Percentiles rank a stretch among this genome's conserved stretches.
phyloP scores from a whole-genome alignment of 1,140 invertebrate species.

The Aphaenogaster ashmeadi region DNA sequence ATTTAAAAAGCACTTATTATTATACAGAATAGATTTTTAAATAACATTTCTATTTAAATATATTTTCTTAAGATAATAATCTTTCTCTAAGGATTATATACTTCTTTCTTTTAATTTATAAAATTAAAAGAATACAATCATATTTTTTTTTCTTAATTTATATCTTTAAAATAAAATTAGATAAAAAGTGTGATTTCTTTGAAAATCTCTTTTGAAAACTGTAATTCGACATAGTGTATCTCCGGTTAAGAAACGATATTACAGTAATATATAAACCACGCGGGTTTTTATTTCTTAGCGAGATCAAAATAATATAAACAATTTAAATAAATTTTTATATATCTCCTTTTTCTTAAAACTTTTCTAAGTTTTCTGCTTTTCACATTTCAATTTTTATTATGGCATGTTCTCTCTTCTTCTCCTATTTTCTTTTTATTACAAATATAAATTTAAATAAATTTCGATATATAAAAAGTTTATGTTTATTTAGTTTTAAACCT shows the following conservation, averaged over 20 bases:
- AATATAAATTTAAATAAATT: slow-evolving; percentile 12
- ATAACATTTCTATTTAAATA: slow-evolving; percentile 23
- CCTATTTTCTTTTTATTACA: not conserved
- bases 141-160: not conserved
- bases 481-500: slow-evolving; percentile 1
- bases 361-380: not conserved
- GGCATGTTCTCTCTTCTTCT: not conserved
- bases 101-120: not conserved
- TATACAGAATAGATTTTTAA: not conserved
- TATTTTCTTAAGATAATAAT: not conserved
- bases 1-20: slow-evolving; percentile 5
- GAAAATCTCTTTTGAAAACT: not conserved
- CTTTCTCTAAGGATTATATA: not conserved
- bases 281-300: not conserved
- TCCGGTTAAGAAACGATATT: not conserved
- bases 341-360: not conserved
- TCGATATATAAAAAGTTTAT: not conserved
- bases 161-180: not conserved
- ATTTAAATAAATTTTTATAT: slow-evolving; percentile 18
- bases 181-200: not conserved
- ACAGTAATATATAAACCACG: not conserved
- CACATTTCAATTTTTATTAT: not conserved
- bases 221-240: not conserved
- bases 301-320: not conserved
- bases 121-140: not conserved